A percentile compares a stretch with the other conserved stretches of the same genome.
phyloP scores from a whole-genome alignment of 2,888 invertebrate species.

The Seladonia tumulorum region DNA sequence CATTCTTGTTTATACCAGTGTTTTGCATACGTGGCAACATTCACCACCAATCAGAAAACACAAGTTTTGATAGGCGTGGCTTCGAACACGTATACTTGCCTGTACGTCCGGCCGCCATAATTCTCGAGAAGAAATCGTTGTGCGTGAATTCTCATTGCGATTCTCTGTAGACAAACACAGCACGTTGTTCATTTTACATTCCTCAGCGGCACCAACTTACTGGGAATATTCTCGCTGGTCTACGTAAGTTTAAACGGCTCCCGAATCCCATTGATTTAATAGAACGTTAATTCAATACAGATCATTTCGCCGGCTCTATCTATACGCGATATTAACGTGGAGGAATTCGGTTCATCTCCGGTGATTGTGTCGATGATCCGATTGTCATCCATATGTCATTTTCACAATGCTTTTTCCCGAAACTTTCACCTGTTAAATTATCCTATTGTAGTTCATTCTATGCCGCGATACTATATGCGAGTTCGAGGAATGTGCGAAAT shows the following conservation, averaged over 20 bases:
- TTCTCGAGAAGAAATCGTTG: constrained; percentile 72
- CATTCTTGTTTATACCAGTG: constrained; percentile 34
- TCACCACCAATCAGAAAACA: constrained; percentile 75
- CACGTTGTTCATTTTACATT: constrained; percentile 48
- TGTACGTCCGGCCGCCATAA: constrained; percentile 79
- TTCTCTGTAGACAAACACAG: constrained; percentile 48
- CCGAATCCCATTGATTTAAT: constrained; percentile 24
- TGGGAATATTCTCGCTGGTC: constrained; percentile 49
- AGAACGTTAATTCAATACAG: constrained; percentile 27
- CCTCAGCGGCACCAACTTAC: constrained; percentile 31
- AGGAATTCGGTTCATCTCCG: constrained; percentile 43
- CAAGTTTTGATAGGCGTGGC: constrained; percentile 80
- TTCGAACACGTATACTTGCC: constrained; percentile 72
- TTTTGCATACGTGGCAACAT: constrained; percentile 81
- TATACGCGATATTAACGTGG: constrained; percentile 30
- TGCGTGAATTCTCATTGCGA: constrained; percentile 68
- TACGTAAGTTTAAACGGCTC: constrained; percentile 20
- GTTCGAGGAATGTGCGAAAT: not conserved
- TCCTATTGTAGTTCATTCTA: constrained; percentile 28
- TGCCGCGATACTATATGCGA: constrained; percentile 17
- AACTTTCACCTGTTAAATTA: constrained; percentile 31
- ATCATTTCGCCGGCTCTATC: constrained; percentile 66
- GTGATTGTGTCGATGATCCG: constrained; percentile 61
- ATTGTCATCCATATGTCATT: constrained; percentile 70
- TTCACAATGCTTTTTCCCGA: constrained; percentile 26